Percentiles rank a stretch among this genome's conserved stretches.
These are phyloP conservation scores for Xenentodon cancila DNA, from an alignment of 2,797 vertebrate species.

Conservation along the genomic window DNA sequence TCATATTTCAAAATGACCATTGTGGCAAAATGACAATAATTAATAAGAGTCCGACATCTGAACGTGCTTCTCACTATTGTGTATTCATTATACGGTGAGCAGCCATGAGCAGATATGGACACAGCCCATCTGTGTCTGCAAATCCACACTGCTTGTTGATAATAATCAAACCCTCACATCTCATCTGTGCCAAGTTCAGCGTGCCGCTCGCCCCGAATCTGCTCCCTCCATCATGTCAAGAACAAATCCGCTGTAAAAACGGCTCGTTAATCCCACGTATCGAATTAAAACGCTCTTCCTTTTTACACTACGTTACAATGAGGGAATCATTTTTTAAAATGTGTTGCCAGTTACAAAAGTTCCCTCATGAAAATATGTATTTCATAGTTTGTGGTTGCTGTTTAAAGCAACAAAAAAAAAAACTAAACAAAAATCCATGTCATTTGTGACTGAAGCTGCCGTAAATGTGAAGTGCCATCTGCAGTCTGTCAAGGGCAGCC, in stretches of 20 bases:
- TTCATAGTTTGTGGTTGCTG: too few species aligned
- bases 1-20: not conserved
- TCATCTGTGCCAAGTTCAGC: not conserved
- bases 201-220: not conserved
- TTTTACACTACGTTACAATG: too few species aligned
- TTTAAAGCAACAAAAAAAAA: too few species aligned
- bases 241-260: too few species aligned
- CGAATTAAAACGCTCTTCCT: too few species aligned
- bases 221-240: not conserved
- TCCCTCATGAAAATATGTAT: too few species aligned
- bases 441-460: conserved; percentile 15
- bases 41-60: not conserved
- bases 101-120: not conserved
- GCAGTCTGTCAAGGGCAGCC: conserved; percentile 42
- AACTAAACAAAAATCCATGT: not conserved
- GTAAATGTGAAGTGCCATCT: conserved; percentile 25
- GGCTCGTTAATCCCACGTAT: too few species aligned
- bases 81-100: too few species aligned
- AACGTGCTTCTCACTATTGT: too few species aligned
- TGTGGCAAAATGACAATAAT: not conserved
- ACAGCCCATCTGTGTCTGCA: not conserved
- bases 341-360: too few species aligned
- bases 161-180: not conserved
- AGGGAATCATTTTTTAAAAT: too few species aligned
- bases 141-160: not conserved